Conservation (phyloP, 2,888 invertebrate species). For the Stratiomys singularior region DNA sequence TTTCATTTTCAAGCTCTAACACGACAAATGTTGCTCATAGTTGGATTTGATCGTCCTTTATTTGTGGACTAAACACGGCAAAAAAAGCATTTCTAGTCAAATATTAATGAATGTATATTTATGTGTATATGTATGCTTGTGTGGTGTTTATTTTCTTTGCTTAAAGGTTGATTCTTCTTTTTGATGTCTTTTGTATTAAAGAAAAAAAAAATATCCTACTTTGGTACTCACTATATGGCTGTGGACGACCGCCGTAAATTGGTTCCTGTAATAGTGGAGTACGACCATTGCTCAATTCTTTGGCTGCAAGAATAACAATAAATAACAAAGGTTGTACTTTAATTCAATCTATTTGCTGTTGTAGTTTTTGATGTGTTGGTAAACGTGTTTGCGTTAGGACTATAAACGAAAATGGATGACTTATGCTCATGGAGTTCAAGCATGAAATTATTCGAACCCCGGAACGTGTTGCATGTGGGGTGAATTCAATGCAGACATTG, state of each 20-base stretch:
- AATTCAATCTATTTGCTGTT: not conserved
- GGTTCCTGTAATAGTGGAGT: conserved; percentile 90
- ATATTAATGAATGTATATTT: not conserved
- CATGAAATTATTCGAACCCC: too few species aligned
- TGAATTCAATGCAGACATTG: too few species aligned
- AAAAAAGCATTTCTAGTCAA: too few species aligned
- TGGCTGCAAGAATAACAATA: conserved; percentile 61
- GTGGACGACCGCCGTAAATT: conserved; percentile 86
- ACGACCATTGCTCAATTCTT: conserved; percentile 70
- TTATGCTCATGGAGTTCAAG: too few species aligned
- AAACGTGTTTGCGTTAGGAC: too few species aligned
- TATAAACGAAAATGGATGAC: too few species aligned
- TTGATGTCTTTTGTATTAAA: not conserved
- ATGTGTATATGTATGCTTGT: not conserved
- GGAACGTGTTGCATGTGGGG: too few species aligned
- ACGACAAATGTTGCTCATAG: not conserved
- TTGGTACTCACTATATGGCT: conserved; percentile 84
- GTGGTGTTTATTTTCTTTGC: not conserved
- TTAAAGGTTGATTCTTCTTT: not conserved
- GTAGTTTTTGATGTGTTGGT: not conserved
- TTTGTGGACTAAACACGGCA: not conserved
- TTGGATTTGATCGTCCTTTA: not conserved
- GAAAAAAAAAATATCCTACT: conserved; percentile 39
- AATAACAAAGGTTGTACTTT: conserved; percentile 35
- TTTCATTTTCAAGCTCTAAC: not conserved